Percentiles rank a stretch among this genome's conserved stretches.
phyloP scores from a whole-genome alignment of 2,888 invertebrate species.

The Deladenus siricidicola region DNA sequence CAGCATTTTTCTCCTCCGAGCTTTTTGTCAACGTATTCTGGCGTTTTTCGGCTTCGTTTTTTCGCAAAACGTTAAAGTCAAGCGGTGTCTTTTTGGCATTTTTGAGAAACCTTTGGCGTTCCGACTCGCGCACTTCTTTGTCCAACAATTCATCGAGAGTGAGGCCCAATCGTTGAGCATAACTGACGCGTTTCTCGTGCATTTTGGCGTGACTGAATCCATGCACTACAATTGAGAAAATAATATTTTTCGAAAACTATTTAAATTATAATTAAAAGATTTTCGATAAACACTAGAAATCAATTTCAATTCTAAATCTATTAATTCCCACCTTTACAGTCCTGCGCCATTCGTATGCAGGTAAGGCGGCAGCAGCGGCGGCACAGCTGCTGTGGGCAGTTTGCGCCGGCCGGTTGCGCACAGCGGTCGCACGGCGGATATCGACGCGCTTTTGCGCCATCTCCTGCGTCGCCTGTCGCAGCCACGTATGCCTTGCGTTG shows the following conservation, averaged over 20 bases:
- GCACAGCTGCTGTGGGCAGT: slow-evolving; percentile 37
- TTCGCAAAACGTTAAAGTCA: too few species aligned
- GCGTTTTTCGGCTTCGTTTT: too few species aligned
- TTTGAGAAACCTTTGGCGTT: neutral
- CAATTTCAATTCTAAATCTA: too few species aligned
- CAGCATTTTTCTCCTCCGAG: too few species aligned
- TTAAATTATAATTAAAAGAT: too few species aligned
- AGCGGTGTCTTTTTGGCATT: neutral
- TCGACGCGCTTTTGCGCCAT: slow-evolving; percentile 9
- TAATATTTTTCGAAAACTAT: neutral
- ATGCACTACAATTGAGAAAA: slow-evolving; percentile 5
- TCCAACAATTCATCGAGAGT: slow-evolving; percentile 2
- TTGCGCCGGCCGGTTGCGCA: slow-evolving; percentile 40
- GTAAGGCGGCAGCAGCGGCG: slow-evolving; percentile 44
- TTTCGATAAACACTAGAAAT: neutral
- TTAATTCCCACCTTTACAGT: slow-evolving; percentile 25
- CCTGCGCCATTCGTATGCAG: slow-evolving; percentile 29
- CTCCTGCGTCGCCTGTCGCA: neutral
- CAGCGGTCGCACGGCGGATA: slow-evolving; percentile 35
- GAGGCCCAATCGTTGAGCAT: slow-evolving; percentile 8
- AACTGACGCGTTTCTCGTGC: neutral
- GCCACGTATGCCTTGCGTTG: slow-evolving; percentile 16
- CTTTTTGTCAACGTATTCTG: too few species aligned
- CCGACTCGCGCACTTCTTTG: neutral
- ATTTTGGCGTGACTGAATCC: slow-evolving; percentile 1